Conservation (phyloP, 2,113 vertebrate species). For the Plecturocebus donacophilus region DNA sequence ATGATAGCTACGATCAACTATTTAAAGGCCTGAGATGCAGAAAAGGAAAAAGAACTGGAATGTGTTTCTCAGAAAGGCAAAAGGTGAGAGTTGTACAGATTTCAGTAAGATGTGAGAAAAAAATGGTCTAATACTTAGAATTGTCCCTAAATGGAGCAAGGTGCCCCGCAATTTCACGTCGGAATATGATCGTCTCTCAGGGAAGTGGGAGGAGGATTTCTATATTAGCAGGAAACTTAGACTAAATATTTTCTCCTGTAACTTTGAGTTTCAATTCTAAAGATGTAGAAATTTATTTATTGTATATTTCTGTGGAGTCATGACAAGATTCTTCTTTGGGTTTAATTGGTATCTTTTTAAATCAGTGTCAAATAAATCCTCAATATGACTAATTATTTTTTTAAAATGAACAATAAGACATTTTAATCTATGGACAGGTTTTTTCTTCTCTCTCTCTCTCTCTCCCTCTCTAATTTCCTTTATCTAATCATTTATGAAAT, state of each 20-base stretch:
- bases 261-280: neutral
- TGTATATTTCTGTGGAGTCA: neutral
- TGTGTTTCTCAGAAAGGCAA: neutral
- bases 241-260: neutral
- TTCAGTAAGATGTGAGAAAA: neutral
- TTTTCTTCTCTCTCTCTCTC: neutral
- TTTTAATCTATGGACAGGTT: constrained; percentile 8
- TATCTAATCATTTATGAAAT: constrained; percentile 71
- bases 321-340: neutral
- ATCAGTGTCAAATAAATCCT: constrained; percentile 43
- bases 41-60: neutral
- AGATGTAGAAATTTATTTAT: neutral
- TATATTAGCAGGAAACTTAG: neutral
- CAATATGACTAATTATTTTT: constrained; percentile 48
- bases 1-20: neutral
- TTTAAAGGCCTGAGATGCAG: neutral
- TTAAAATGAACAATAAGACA: constrained; percentile 56
- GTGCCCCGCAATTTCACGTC: neutral
- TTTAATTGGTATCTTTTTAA: constrained; percentile 45
- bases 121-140: neutral
- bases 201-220: neutral
- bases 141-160: neutral
- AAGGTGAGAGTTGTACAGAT: neutral
- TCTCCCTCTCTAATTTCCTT: neutral
- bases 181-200: neutral